phyloP scores from a whole-genome alignment of 2,113 vertebrate species.

The Lasiurus cinereus region DNA sequence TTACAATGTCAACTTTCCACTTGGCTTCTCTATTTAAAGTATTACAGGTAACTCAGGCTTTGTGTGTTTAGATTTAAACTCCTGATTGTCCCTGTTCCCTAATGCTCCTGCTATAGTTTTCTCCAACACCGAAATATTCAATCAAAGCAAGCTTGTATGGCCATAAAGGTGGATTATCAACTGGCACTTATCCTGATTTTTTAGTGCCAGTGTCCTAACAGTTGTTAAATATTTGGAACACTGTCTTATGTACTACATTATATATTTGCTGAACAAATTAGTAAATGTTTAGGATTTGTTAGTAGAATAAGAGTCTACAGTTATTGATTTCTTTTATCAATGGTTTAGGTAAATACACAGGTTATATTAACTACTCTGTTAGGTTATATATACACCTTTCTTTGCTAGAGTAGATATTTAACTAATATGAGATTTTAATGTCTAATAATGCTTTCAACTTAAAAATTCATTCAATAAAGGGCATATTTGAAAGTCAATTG shows the following conservation, averaged over 20 bases:
- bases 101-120: not conserved
- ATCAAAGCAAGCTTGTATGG: not conserved
- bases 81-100: not conserved
- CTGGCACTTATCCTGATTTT: not conserved
- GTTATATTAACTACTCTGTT: not conserved
- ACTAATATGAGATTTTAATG: conserved; percentile 23
- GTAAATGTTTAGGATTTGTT: not conserved
- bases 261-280: conserved; percentile 12
- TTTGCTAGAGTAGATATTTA: conserved; percentile 31
- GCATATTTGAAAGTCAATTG: not conserved
- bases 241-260: not conserved
- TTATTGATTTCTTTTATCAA: not conserved
- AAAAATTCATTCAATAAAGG: conserved; percentile 53
- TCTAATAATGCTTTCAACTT: conserved; percentile 43
- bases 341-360: not conserved
- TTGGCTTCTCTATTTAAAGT: not conserved
- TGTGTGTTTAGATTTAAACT: not conserved
- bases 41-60: not conserved
- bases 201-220: not conserved
- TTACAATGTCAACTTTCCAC: not conserved
- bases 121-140: not conserved
- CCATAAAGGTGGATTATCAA: not conserved
- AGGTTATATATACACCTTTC: not conserved
- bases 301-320: not conserved
- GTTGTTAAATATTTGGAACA: not conserved